Evolutionary conservation across 2,888 invertebrate species (phyloP).

Genomic region (Cheilosia variabilis): DNA sequence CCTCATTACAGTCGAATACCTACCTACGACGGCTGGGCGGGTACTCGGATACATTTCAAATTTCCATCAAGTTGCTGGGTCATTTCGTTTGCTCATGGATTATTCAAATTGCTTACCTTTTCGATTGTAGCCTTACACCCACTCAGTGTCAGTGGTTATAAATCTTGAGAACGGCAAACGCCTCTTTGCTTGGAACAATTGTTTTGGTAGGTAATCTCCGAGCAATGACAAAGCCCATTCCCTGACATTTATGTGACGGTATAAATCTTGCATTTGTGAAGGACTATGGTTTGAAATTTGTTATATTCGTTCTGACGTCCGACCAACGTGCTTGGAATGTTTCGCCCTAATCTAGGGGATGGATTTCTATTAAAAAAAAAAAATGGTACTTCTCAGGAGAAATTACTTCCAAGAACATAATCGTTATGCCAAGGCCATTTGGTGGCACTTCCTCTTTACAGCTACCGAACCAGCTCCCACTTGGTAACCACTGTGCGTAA

Average conservation of each 20-base stretch:
- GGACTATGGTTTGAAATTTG: conserved; percentile 18
- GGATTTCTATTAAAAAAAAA: conserved; percentile 1
- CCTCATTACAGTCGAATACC: conserved; percentile 24
- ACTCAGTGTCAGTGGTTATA: neutral
- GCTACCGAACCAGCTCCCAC: conserved; percentile 43
- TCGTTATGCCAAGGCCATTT: conserved; percentile 42
- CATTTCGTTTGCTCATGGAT: conserved; percentile 34
- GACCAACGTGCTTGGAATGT: neutral
- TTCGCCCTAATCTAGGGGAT: too few species aligned
- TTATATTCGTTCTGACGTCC: neutral
- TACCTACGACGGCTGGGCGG: conserved; percentile 13
- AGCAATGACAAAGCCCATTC: conserved; percentile 5
- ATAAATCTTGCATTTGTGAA: conserved; percentile 23
- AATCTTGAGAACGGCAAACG: neutral
- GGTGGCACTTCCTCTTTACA: conserved; percentile 27
- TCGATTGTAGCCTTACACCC: neutral
- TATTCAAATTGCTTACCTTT: conserved; percentile 38
- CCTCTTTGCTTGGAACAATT: neutral
- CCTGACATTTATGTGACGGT: conserved; percentile 17
- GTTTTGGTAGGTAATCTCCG: neutral
- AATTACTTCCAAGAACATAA: conserved; percentile 38
- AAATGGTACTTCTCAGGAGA: conserved; percentile 21
- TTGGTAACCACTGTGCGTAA: conserved; percentile 67
- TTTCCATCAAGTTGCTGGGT: conserved; percentile 36
- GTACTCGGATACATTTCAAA: conserved; percentile 11